Conservation (phyloP, 2,113 vertebrate species). For the Grammomys dolichurus region DNA sequence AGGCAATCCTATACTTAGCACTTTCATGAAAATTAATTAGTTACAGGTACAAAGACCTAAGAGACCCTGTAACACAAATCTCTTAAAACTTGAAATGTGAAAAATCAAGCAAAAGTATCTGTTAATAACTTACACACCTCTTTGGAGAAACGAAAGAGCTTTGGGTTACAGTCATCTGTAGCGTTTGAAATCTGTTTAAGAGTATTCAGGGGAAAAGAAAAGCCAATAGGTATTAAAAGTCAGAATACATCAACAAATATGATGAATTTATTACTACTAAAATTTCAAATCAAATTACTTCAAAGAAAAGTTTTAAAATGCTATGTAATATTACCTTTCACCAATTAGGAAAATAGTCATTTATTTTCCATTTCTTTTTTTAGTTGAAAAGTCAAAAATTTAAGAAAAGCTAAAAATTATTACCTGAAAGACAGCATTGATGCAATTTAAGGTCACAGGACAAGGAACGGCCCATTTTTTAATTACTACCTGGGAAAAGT, state of each 20-base stretch:
- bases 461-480: slow-evolving; percentile 97
- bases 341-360: slow-evolving; percentile 46
- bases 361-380: slow-evolving; percentile 44
- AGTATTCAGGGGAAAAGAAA: slow-evolving; percentile 78
- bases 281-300: slow-evolving; percentile 74
- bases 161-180: slow-evolving; percentile 92
- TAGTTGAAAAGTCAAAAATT: slow-evolving; percentile 74
- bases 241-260: slow-evolving; percentile 66
- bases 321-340: slow-evolving; percentile 62
- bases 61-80: slow-evolving; percentile 80
- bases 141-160: slow-evolving; percentile 94
- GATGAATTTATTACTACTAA: slow-evolving; percentile 60
- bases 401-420: slow-evolving; percentile 61
- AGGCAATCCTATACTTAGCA: slow-evolving; percentile 81
- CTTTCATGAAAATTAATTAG: slow-evolving; percentile 83
- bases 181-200: slow-evolving; percentile 92
- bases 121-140: slow-evolving; percentile 90
- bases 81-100: slow-evolving; percentile 83
- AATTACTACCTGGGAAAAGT: slow-evolving; percentile 90
- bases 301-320: slow-evolving; percentile 77
- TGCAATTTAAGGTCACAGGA: slow-evolving; percentile 90
- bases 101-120: slow-evolving; percentile 83
- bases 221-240: slow-evolving; percentile 76
- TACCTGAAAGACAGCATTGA: slow-evolving; percentile 84
- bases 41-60: slow-evolving; percentile 81